Evolutionary conservation across 2,888 invertebrate genomes (phyloP), one percentile per base, ranked within the genome.

Genomic region (Neoscelio sp.): DNA sequence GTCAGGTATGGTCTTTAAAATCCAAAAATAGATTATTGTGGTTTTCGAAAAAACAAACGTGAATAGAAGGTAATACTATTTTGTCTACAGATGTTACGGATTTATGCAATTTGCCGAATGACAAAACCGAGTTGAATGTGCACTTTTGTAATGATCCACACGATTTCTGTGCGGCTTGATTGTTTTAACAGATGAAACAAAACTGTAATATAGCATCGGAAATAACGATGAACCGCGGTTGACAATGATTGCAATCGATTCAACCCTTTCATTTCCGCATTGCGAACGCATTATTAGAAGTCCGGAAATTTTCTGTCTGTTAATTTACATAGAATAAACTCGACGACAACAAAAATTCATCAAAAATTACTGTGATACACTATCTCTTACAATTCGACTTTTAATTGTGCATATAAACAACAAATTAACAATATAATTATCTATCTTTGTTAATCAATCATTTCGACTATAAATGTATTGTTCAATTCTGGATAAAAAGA

Each of bases 191-290:
- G 60, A 68, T 46, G 46, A 48, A 48, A 50, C 64, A 58, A 70
- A 70, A 70, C 58, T 62, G 75, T 76, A 68, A 76, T 76, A 68
- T 42, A 54, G 54, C 60, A 42, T 62, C 77, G 77, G 77, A 77
- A 77, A 77, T 77, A 71, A 77, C 77, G 65, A 71, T 60, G 65
- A 77, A 71, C 77, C 71, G 65, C 77, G 58, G 70, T 71, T 65
- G 77, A 77, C 77, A 76, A 76, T 76, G 76, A 68, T 68, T 68
- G 54, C 71, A 71, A 77, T 78, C 62, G 73, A 73, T 62, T 52
- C 67, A 46, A 78, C 67, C 73, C 78, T 78, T 73, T 73, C 73
- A 78, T 78, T 68, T 73, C 71, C 78, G 78, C 52, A 28, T 15
- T 50, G 50, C 46, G 28, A 58, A 42, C 60, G 64, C 65, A 71